Percentiles rank a stretch among this genome's conserved stretches.
These are phyloP conservation scores for Epiperipatus broadwayi DNA, from an alignment of 2,888 invertebrate genomes.

Conservation along the genomic window DNA sequence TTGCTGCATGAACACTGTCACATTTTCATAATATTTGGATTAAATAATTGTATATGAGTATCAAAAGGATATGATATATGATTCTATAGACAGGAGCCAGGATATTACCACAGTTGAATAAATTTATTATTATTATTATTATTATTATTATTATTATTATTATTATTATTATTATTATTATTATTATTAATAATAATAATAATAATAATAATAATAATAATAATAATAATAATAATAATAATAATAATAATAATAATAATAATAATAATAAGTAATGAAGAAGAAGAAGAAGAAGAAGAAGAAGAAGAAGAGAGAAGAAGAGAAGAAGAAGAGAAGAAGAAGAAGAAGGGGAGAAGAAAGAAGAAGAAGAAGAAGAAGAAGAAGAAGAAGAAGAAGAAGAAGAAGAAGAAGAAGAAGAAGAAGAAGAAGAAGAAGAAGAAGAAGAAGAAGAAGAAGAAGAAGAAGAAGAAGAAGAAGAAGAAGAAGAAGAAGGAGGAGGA, in stretches of 20 bases:
- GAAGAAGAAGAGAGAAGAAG: conserved; percentile 1
- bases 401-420: not conserved
- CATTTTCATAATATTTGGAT: too few relatives aligned
- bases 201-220: conserved; percentile 3
- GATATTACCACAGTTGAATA: too few relatives aligned
- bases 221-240: conserved; percentile 3
- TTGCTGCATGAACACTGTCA: too few relatives aligned
- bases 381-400: conserved; percentile 10
- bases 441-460: not conserved
- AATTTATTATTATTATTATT: too few relatives aligned
- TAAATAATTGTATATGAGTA: too few relatives aligned
- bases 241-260: conserved; percentile 3
- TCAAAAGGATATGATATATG: too few relatives aligned
- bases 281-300: not conserved
- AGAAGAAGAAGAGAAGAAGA: conserved; percentile 11
- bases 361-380: conserved; percentile 12
- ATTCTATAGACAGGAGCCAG: too few relatives aligned
- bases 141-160: too few relatives aligned
- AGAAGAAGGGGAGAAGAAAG: conserved; percentile 12
- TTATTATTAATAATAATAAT: not conserved
- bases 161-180: not conserved
- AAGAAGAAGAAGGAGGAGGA: not conserved
- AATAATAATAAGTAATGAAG: too few relatives aligned
- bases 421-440: conserved; percentile 1
- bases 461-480: not conserved